Evolutionary conservation across 2,888 invertebrate genomes (phyloP).

Genomic region (Lithophane ornitopus): DNA sequence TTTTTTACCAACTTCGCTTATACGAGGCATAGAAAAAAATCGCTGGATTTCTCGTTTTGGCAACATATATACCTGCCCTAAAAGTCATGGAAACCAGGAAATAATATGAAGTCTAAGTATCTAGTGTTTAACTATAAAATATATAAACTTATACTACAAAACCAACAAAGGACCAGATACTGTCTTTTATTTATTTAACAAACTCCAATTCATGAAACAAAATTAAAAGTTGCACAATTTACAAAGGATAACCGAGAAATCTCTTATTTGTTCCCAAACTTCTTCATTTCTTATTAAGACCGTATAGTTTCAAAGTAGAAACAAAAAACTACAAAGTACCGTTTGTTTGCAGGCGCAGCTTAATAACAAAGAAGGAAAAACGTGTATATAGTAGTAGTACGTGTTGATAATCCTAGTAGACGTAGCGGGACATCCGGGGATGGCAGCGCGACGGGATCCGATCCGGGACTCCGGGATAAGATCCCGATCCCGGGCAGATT

Average conservation of each 20-base stretch:
- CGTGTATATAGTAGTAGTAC: constrained; percentile 74
- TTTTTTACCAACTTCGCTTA: not conserved
- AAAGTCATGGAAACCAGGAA: not conserved
- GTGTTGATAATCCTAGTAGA: constrained; percentile 86
- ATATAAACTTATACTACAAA: not conserved
- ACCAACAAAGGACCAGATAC: constrained; percentile 23
- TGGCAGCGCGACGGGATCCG: constrained; percentile 76
- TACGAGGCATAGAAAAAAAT: not conserved
- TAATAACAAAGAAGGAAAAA: constrained; percentile 79
- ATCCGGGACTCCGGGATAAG: constrained; percentile 79
- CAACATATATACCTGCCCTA: not conserved
- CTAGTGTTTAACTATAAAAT: constrained; percentile 6
- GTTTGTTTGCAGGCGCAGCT: constrained; percentile 67
- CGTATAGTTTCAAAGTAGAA: constrained; percentile 52
- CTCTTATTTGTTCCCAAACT: constrained; percentile 60
- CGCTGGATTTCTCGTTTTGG: not conserved
- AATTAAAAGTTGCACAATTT: constrained; percentile 54
- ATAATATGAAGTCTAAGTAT: not conserved
- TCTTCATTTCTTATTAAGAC: constrained; percentile 62
- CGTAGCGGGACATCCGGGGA: constrained; percentile 81
- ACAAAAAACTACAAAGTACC: constrained; percentile 51
- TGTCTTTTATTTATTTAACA: constrained; percentile 44
- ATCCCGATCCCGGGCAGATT: constrained; percentile 81
- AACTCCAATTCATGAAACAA: constrained; percentile 41
- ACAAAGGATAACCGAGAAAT: constrained; percentile 54